phyloP scores from a whole-genome alignment of 2,113 vertebrate species.

The Platycercus adscitus region DNA sequence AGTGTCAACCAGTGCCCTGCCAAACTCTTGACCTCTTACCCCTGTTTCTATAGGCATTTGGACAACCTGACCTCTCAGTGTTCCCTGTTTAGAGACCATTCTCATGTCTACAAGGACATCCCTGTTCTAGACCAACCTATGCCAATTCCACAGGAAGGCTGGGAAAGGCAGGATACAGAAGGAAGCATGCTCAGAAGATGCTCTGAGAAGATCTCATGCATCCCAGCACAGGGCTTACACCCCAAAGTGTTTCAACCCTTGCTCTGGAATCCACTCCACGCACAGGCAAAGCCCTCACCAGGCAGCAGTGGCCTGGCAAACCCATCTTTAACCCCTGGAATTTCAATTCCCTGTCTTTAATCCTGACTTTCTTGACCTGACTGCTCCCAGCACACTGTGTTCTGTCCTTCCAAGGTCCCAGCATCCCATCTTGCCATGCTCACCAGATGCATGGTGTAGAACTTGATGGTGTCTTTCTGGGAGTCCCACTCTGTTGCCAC shows the following conservation, averaged over 20 bases:
- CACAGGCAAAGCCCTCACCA: neutral
- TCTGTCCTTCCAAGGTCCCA: neutral
- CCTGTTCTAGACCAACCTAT: neutral
- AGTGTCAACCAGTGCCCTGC: neutral
- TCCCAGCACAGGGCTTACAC: neutral
- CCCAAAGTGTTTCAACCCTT: neutral
- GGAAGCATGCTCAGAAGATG: neutral
- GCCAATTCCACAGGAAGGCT: neutral
- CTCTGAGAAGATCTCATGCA: neutral
- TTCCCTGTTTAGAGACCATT: neutral
- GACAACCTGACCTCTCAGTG: neutral
- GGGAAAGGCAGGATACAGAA: neutral
- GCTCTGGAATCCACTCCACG: neutral
- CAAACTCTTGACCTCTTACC: neutral
- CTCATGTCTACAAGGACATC: neutral
- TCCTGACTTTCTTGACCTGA: neutral
- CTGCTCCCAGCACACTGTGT: neutral
- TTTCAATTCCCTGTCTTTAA: neutral
- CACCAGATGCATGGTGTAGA: constrained; percentile 97
- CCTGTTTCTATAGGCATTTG: neutral
- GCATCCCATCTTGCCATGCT: neutral
- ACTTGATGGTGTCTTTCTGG: constrained; percentile 92
- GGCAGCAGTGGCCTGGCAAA: neutral
- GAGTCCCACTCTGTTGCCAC: constrained; percentile 96
- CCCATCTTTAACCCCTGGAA: neutral